Evolutionary conservation across 37 sponge, comb jelly and placozoan species (phyloP).

Genomic region (Eunapius fragilis): DNA sequence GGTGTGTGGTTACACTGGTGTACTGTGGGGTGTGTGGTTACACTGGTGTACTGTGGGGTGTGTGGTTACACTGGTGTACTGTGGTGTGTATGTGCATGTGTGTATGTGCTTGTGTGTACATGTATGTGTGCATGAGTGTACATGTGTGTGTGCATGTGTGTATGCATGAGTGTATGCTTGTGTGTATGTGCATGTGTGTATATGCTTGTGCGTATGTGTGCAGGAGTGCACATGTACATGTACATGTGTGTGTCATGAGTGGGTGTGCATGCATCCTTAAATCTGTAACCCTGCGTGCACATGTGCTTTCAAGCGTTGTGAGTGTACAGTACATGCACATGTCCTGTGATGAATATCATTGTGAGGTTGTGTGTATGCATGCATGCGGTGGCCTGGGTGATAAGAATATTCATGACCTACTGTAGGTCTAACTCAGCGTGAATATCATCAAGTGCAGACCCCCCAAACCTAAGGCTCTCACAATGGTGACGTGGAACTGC

Average conservation of each 20-base stretch:
- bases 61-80: no score
- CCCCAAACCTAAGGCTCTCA: slow-evolving; percentile 28
- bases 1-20: no score
- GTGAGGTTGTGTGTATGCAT: not conserved
- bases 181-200: not conserved
- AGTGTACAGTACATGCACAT: not conserved
- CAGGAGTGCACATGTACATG: not conserved
- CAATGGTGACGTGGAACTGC: slow-evolving; percentile 60
- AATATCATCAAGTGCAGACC: not conserved
- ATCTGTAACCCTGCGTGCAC: no score
- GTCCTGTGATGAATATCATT: not conserved
- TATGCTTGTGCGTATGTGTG: no score
- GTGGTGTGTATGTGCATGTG: no score
- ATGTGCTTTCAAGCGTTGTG: no score
- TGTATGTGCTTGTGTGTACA: not conserved
- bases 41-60: no score
- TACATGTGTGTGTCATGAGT: no score
- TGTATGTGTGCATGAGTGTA: not conserved
- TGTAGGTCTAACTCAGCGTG: no score
- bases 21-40: no score
- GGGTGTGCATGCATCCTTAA: no score
- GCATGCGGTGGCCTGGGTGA: not conserved
- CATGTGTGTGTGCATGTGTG: not conserved
- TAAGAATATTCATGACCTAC: not conserved
- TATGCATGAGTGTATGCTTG: not conserved